A percentile compares a stretch with the other conserved stretches of the same genome.
These are phyloP conservation scores for Drosophila robusta DNA, from an alignment of 2,888 invertebrate species.

Conservation along the genomic window DNA sequence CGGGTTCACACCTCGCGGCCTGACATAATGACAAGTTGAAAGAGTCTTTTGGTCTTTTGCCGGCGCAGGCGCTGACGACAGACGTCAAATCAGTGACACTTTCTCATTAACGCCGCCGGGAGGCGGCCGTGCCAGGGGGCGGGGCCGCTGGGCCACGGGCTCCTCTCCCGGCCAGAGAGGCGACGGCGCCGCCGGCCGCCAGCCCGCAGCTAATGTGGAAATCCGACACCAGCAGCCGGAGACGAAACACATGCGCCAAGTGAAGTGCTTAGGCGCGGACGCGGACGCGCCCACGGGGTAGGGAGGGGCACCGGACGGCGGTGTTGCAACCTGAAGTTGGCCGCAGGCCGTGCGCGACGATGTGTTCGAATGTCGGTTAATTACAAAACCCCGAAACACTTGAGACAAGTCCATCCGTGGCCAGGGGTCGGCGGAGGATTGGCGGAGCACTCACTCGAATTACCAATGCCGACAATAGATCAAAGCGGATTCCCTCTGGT, in stretches of 20 bases:
- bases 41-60: constrained; percentile 67
- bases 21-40: constrained; percentile 62
- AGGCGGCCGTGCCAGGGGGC: not conserved
- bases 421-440: not conserved
- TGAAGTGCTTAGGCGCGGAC: constrained; percentile 67
- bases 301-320: not conserved
- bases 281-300: constrained; percentile 8
- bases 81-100: constrained; percentile 74
- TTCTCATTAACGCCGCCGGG: constrained; percentile 66
- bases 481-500: constrained; percentile 42
- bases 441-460: constrained; percentile 51
- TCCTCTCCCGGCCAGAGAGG: not conserved
- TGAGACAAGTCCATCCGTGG: constrained; percentile 38
- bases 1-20: constrained; percentile 26
- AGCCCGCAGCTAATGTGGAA: constrained; percentile 70
- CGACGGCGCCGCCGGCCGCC: constrained; percentile 59
- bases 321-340: constrained; percentile 18
- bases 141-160: constrained; percentile 2
- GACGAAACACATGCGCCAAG: constrained; percentile 65
- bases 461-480: constrained; percentile 57
- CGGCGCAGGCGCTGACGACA: constrained; percentile 58
- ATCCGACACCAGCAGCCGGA: constrained; percentile 38
- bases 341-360: constrained; percentile 18
- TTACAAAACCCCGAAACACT: constrained; percentile 74
- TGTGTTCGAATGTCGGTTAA: constrained; percentile 81